Percentiles rank a stretch among this genome's conserved stretches.
phyloP scores from a whole-genome alignment of 2,113 vertebrate species.

The Forbesichthys agassizii region DNA sequence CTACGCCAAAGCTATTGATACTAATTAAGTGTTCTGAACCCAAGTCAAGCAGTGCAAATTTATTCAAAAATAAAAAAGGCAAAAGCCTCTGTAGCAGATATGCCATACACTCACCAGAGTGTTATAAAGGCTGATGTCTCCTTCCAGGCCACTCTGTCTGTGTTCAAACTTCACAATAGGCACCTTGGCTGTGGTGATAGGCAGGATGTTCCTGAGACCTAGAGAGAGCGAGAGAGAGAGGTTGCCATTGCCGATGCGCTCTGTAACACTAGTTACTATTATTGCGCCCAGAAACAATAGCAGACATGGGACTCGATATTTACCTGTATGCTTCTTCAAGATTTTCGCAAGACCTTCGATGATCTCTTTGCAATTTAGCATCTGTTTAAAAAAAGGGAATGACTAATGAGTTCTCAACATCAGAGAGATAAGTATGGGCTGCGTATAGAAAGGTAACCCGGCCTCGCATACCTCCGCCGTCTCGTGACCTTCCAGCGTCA shows the following conservation, averaged over 20 bases:
- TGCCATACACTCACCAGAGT: constrained; percentile 83
- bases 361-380: constrained; percentile 98
- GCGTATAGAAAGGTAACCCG: not conserved
- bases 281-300: not conserved
- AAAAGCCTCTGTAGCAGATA: not conserved
- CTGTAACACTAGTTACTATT: not conserved
- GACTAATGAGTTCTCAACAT: not conserved
- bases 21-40: no score
- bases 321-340: constrained; percentile 96
- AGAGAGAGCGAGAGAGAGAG: constrained; percentile 12
- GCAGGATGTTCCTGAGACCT: constrained; percentile 98
- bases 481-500: constrained; percentile 97
- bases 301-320: not conserved
- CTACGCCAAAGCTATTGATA: no score
- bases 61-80: not conserved
- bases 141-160: constrained; percentile 90
- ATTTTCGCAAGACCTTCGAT: constrained; percentile 97
- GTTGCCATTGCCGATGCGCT: not conserved
- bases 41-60: not conserved
- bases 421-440: not conserved
- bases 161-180: constrained; percentile 99
- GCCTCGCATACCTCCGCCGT: constrained; percentile 86
- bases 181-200: constrained; percentile 99
- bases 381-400: constrained; percentile 72
- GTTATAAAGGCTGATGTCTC: constrained; percentile 98